Conservation (phyloP, 1,140 invertebrate species). For the Dinothrombium tinctorium region DNA sequence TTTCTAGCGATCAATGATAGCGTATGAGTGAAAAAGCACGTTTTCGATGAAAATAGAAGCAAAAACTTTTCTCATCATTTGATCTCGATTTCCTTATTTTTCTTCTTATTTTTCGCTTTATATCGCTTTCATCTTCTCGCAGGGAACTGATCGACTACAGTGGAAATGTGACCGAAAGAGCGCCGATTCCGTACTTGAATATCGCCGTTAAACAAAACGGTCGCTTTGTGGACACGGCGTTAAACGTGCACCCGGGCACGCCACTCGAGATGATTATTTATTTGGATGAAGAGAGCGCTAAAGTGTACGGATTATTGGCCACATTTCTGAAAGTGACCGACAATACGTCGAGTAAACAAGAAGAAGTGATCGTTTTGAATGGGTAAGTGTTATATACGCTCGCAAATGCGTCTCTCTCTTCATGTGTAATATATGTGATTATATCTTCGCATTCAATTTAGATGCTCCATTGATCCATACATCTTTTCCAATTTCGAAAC, state of each 20-base stretch:
- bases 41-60: too few relatives aligned
- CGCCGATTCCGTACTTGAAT: constrained; percentile 51
- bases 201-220: constrained; percentile 63
- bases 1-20: too few relatives aligned
- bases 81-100: too few relatives aligned
- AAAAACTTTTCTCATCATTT: too few relatives aligned
- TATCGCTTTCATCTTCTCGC: too few relatives aligned
- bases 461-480: constrained; percentile 77
- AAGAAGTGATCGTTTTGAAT: constrained; percentile 72
- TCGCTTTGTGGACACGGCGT: constrained; percentile 37
- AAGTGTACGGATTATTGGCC: constrained; percentile 25
- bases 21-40: too few relatives aligned
- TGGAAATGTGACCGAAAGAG: constrained; percentile 25
- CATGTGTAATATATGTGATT: not conserved
- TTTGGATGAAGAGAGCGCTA: constrained; percentile 40
- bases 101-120: too few relatives aligned
- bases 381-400: constrained; percentile 33
- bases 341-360: constrained; percentile 39
- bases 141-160: constrained; percentile 20
- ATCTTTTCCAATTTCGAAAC: constrained; percentile 79
- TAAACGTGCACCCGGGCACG: constrained; percentile 70
- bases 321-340: constrained; percentile 73
- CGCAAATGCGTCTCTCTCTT: not conserved
- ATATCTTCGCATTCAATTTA: constrained; percentile 21
- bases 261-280: constrained; percentile 75